Base-by-base conservation (phyloP, 2,797 vertebrate species). In the Trichosurus vulpecula region DNA sequence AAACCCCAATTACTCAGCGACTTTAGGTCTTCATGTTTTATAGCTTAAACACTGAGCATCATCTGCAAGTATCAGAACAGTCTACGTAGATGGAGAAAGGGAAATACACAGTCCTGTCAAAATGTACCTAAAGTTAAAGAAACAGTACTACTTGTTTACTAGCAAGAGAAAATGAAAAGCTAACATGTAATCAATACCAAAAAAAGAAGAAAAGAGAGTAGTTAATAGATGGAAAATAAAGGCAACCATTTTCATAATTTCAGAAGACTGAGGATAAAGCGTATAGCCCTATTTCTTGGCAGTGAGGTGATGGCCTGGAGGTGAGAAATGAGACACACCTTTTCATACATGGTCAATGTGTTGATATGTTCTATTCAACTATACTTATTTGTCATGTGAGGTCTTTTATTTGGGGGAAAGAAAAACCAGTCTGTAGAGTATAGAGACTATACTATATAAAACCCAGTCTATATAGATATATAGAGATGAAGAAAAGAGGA, bases 101-200 rank as follows among this genome's bases (percentile, higher is more conserved):
- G 35, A 35, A 74, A 41, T 74, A 41, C 16, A 66, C 52, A 56
- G 52, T 91, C 14, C 52, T 54, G 53, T 54, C 93, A 96, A 74
- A 94, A 53, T 3, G 16, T 87, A 90, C 61, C 55, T 35, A 54
- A 74, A 93, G 91, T 95, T 97, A 92, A 58, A 93, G 58, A 90
- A 97, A 95, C 56, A 96, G n/a, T 31, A 55, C 91, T 94, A 35
- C 52, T 94, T 13, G 90, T 93, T 92, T 56, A 92, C 95, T 51
- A 96, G 55, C 90, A 91, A 90, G 54, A 57, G 91, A 55, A 93
- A 95, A 19, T 58, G 51, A 96, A 94, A 93, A 27, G 13, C 92
- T 52, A 92, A 41, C 54, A 90, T 41, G 94, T 0, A n/a, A 66
- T n/a, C 35, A 3, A 66, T 66, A 66, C 61, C 14, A n/a, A n/a